Conservation (phyloP, 2,113 vertebrate genomes). For the Silurus asotus region DNA sequence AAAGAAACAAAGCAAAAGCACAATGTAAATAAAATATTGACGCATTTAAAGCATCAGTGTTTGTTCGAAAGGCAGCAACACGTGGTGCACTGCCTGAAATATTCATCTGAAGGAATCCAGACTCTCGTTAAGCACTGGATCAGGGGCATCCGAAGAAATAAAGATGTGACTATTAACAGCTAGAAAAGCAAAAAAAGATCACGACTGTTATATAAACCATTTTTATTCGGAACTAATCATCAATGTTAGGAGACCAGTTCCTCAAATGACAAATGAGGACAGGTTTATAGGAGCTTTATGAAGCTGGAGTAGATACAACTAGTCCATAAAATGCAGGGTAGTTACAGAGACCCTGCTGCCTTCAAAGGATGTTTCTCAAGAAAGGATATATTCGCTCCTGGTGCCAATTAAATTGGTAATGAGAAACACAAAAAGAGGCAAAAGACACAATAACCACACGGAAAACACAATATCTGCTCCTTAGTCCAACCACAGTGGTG, state of each 20-base stretch:
- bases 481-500: neutral
- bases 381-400: neutral
- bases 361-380: neutral
- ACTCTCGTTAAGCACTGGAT: neutral
- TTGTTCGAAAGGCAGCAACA: neutral
- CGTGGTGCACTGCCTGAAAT: neutral
- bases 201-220: neutral
- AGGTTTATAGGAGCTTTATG: neutral
- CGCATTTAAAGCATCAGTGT: no score
- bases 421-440: neutral
- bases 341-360: neutral
- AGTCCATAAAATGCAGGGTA: neutral
- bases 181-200: no score
- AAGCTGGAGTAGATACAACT: neutral
- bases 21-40: no score
- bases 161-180: neutral
- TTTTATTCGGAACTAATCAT: neutral
- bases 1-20: no score
- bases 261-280: neutral
- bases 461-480: neutral
- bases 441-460: neutral
- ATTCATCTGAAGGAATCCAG: neutral
- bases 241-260: neutral
- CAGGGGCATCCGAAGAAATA: neutral
- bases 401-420: neutral